Conservation (phyloP, 1,140 invertebrate genomes). For the Drosophila sulfurigaster region DNA sequence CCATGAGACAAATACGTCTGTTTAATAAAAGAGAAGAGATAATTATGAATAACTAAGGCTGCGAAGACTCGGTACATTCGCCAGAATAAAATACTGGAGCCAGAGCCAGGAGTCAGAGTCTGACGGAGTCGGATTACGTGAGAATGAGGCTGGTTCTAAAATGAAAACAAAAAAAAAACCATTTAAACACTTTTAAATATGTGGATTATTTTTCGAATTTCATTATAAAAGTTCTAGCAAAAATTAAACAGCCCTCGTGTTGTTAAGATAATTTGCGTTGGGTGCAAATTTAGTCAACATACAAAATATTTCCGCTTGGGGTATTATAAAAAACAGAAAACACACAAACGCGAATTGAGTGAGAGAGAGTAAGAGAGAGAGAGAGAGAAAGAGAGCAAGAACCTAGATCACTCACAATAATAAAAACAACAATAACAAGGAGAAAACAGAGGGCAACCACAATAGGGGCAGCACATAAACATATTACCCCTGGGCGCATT, state of each 20-base stretch:
- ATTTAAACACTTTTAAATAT: background rate
- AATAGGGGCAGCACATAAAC: conserved; percentile 48
- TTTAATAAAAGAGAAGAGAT: too few species aligned
- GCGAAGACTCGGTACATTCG: too few species aligned
- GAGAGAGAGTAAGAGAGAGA: too few species aligned
- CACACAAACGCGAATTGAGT: background rate
- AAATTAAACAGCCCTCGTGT: conserved; percentile 4
- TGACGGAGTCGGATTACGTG: too few species aligned
- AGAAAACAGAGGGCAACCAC: conserved; percentile 11
- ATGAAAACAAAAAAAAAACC: too few species aligned
- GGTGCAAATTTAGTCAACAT: conserved; percentile 39
- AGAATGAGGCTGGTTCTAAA: too few species aligned
- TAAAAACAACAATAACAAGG: conserved; percentile 24
- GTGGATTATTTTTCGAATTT: background rate
- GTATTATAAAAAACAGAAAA: conserved; percentile 29
- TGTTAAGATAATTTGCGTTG: conserved; percentile 32
- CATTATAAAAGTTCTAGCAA: background rate
- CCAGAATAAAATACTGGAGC: too few species aligned
- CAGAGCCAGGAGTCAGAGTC: too few species aligned
- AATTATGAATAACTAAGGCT: too few species aligned
- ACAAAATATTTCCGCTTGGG: conserved; percentile 35
- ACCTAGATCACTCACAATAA: conserved; percentile 1
- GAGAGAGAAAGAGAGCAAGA: background rate
- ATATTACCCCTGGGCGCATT: conserved; percentile 67
- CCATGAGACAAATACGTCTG: too few species aligned